These are phyloP conservation scores for Gryllus longicercus DNA, from an alignment of 2,888 invertebrate species.

Conservation along the genomic window DNA sequence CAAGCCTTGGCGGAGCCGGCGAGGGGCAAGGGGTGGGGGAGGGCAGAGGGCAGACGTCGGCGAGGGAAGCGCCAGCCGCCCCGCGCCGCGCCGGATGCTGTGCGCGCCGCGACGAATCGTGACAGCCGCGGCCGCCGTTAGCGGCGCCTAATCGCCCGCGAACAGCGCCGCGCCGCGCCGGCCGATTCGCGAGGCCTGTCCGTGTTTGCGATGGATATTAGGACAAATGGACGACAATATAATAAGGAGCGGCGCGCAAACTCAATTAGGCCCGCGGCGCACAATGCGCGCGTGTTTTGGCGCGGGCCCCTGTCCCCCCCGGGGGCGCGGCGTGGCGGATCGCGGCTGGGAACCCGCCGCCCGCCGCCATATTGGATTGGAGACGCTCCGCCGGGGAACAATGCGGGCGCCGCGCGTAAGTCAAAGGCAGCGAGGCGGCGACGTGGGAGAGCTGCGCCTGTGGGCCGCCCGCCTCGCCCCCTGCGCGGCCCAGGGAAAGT, in stretches of 20 bases:
- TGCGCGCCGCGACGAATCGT: background rate
- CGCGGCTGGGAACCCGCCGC: too few relatives aligned
- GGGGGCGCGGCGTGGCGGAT: too few relatives aligned
- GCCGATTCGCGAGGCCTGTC: background rate
- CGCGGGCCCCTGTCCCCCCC: background rate
- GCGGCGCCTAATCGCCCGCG: background rate
- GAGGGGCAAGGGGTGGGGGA: background rate
- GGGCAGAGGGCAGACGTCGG: background rate
- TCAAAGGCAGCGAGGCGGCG: background rate
- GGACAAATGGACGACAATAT: conserved; percentile 9
- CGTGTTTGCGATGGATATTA: background rate
- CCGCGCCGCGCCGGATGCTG: background rate
- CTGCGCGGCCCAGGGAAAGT: background rate
- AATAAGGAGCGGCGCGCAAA: background rate
- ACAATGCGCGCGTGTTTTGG: background rate
- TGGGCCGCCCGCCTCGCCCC: background rate
- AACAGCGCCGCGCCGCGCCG: background rate
- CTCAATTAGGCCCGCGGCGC: background rate
- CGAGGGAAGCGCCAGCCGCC: background rate
- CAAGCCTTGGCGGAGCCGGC: too few relatives aligned
- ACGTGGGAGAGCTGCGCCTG: background rate
- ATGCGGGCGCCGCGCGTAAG: background rate
- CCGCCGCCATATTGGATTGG: background rate
- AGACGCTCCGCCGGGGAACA: background rate
- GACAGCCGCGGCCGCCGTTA: background rate